Base-by-base conservation (phyloP, 2,888 invertebrate species). In the Trissolcus japonicus region DNA sequence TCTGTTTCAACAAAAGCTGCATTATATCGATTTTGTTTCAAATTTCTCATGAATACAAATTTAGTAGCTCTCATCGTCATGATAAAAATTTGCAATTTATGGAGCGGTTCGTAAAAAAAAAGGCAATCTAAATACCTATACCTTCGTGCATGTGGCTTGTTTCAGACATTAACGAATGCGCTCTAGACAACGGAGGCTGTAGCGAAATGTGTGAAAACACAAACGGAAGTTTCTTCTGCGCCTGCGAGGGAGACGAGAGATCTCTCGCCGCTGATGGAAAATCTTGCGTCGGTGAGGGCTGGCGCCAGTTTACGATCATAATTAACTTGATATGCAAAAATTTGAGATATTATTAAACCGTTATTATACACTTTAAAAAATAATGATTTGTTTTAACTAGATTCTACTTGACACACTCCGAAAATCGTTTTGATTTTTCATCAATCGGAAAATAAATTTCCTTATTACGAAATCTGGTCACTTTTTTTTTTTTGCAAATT, bases 131-230 rank as follows among this genome's bases (percentile, higher is more conserved):
- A 2, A 25, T 50, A 16, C 50, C 51, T 61, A 50, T 65, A 63
- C n/a, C 56, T 25, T 43, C 57, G 43, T 25, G 48, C 50, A 48
- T 51, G 73, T 67, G 63, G 51, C 50, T 61, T 80, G 59, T 78
- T 82, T 75, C 69, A 88, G 88, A 88, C 80, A 83, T 87, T 77
- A 83, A 88, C 73, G 88, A 88, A 65, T 92, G 92, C 82, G 84
- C 87, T 4, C 78, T 81, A 21, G 84, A 85, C 62, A 91, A 90
- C 62, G 90, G 90, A 29, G 92, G 91, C 35, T 93, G 94, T 76
- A 89, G 89, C 0, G 91, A 91, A 76, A 90, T 91, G 50, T 94
- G 93, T 85, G 90, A 91, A 76, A 91, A 92, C 74, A 90, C 90
- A 4, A 90, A 90, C 35, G 92, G 92, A 6, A 89, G 91, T 69